Percentiles rank a stretch among this genome's conserved stretches.
Evolutionary conservation across 2,797 vertebrate species (phyloP).

Genomic region (Remorina albescens): DNA sequence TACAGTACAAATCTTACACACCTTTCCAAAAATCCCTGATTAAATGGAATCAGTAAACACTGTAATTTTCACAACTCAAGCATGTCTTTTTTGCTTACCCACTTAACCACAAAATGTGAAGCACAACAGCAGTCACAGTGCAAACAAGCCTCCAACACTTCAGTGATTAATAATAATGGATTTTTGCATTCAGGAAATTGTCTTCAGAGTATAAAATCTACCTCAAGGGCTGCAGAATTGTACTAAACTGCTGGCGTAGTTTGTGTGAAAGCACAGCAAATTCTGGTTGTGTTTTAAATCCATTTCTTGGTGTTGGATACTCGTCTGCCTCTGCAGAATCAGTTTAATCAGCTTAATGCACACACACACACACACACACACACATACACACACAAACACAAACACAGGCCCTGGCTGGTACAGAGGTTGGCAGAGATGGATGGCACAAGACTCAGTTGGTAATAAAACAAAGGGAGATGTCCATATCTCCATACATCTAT

Average conservation of each 20-base stretch:
- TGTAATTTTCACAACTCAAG: constrained; percentile 16
- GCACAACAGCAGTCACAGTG: constrained; percentile 4
- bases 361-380: constrained; percentile 32
- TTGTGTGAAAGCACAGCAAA: constrained; percentile 24
- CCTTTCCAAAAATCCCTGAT: constrained; percentile 42
- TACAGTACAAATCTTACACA: constrained; percentile 43
- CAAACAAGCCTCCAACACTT: constrained; percentile 10
- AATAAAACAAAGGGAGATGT: constrained; percentile 45
- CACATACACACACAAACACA: constrained; percentile 38
- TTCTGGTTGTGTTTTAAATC: constrained; percentile 54
- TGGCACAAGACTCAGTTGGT: constrained; percentile 45
- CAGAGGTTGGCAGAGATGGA: constrained; percentile 64
- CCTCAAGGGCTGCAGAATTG: constrained; percentile 38
- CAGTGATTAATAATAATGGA: constrained; percentile 4
- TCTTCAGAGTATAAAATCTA: constrained; percentile 2
- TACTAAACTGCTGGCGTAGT: constrained; percentile 32
- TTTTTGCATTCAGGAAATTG: constrained; percentile 15
- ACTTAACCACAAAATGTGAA: constrained; percentile 19
- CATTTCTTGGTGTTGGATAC: constrained; percentile 50
- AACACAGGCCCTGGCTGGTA: constrained; percentile 35
- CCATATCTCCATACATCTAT: neutral
- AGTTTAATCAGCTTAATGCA: constrained; percentile 69
- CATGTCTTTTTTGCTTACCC: constrained; percentile 14
- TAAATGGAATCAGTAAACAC: constrained; percentile 22
- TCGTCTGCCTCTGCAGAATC: constrained; percentile 39